phyloP scores from a whole-genome alignment of 2,797 vertebrate species.

The Notamacropus eugenii region DNA sequence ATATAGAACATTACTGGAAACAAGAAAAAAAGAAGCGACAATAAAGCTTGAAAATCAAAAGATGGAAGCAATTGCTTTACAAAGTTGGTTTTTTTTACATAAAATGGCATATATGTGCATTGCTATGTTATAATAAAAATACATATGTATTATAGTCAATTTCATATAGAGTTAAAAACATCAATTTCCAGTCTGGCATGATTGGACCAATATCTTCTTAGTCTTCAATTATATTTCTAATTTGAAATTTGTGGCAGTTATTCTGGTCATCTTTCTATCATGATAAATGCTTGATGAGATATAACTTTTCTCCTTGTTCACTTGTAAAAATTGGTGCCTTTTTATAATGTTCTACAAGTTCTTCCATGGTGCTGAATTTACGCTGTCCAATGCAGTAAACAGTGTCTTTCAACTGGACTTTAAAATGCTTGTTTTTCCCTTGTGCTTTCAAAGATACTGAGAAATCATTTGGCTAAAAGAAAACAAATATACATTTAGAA shows the following conservation, averaged over 20 bases:
- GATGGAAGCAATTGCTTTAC: constrained; percentile 63
- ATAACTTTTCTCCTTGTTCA: constrained; percentile 96
- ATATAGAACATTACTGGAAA: constrained; percentile 74
- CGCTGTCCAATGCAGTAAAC: constrained; percentile 96
- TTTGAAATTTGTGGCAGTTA: constrained; percentile 69
- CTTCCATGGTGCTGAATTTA: constrained; percentile 95
- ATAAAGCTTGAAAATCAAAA: constrained; percentile 64
- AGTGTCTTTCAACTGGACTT: constrained; percentile 94
- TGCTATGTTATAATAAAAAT: constrained; percentile 76
- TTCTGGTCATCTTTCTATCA: constrained; percentile 81
- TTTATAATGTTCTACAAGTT: constrained; percentile 97
- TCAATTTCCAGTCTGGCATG: constrained; percentile 65
- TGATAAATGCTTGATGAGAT: constrained; percentile 93
- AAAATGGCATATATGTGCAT: constrained; percentile 62
- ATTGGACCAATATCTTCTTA: constrained; percentile 53
- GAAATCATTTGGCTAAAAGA: constrained; percentile 93
- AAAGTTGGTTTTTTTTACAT: constrained; percentile 55
- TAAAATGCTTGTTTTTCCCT: constrained; percentile 98
- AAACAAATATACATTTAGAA: constrained; percentile 34
- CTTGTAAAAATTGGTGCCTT: constrained; percentile 96
- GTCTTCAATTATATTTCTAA: constrained; percentile 71
- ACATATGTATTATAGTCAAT: constrained; percentile 69
- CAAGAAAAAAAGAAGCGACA: constrained; percentile 41
- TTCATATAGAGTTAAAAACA: constrained; percentile 72
- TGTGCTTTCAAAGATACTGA: constrained; percentile 95